Evolutionary conservation across 2,113 vertebrate genomes (phyloP).

Genomic region (Xenopus laevis): DNA sequence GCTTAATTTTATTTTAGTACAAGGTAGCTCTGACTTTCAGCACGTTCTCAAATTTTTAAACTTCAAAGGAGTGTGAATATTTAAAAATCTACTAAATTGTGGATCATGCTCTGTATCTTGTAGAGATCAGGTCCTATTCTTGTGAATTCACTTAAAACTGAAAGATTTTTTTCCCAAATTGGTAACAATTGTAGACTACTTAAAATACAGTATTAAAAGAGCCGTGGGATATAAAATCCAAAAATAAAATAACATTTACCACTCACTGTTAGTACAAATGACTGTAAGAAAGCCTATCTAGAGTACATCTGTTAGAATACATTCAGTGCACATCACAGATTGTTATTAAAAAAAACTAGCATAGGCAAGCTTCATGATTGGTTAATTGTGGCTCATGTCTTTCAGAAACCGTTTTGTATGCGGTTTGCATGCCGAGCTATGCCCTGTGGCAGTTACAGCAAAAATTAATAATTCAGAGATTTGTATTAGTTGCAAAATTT

Average conservation of each 20-base stretch:
- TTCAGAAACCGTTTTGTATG: conserved; percentile 10
- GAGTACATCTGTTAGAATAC: conserved; percentile 52
- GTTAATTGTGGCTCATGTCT: neutral
- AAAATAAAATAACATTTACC: conserved; percentile 25
- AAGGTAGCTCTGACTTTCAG: conserved; percentile 43
- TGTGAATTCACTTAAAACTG: conserved; percentile 26
- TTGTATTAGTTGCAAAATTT: conserved; percentile 9
- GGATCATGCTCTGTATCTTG: conserved; percentile 8
- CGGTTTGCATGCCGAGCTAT: neutral
- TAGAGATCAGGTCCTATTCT: neutral
- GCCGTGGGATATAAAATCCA: conserved; percentile 56
- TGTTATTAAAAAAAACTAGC: neutral
- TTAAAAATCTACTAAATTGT: conserved; percentile 28
- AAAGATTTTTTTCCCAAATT: neutral
- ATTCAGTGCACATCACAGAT: neutral
- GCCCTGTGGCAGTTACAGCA: conserved; percentile 12
- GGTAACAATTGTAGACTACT: conserved; percentile 46
- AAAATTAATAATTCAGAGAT: conserved; percentile 23
- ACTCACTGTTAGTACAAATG: conserved; percentile 43
- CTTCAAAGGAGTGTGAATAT: conserved; percentile 35
- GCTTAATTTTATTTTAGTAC: conserved; percentile 37
- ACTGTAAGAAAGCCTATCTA: conserved; percentile 55
- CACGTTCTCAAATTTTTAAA: conserved; percentile 25
- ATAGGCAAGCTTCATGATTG: neutral
- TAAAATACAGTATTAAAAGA: conserved; percentile 43